Base-by-base conservation (phyloP, 2,888 invertebrate genomes). In the Lysandra coridon region DNA sequence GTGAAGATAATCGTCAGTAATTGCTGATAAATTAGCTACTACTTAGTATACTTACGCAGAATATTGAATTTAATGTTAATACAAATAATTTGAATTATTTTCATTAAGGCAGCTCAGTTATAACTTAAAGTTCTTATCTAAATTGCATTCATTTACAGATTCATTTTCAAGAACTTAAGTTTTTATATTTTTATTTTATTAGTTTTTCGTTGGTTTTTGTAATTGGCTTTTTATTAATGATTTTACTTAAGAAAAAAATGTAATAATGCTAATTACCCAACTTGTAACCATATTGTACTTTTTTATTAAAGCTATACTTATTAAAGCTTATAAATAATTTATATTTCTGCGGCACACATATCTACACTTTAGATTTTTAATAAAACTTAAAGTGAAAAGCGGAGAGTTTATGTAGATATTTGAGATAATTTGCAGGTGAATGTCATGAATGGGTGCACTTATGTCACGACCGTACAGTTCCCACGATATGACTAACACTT, bases 401-500 rank as follows among this genome's bases (percentile, higher is more conserved):
- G 14, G 69, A 69, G 37, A 69, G 69, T 69, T 69, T 69, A 69
- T 33, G 69, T 69, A 69, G 69, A 69, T 69, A 69, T 37, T 69
- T 69, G 5, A 33, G 69, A 69, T 69, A 69, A 69, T 69, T 69
- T 69, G 69, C 73, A 14, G 74, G 79, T 75, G 74, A 75, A 74
- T 79, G 74, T 79, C 44, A 60, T 78, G 79, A 81, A 81, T 80
- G 80, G 80, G 76, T 79, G 82, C 81, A 81, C 80, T 80, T 79
- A 79, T 79, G 80, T 83, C 83, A 83, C 82, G 82, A 82, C 78
- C 60, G 53, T 23, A 75, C 62, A 30, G 23, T 79, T 83, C 83
- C 81, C 83, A 84, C 84, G 83, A 74, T 79, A 53, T 80, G 82
- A 82, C 78, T 81, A 81, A 83, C 73, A 62, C 62, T 62, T 60